phyloP scores from a whole-genome alignment of 1,140 invertebrate species.

The Trinorchestia longiramus region DNA sequence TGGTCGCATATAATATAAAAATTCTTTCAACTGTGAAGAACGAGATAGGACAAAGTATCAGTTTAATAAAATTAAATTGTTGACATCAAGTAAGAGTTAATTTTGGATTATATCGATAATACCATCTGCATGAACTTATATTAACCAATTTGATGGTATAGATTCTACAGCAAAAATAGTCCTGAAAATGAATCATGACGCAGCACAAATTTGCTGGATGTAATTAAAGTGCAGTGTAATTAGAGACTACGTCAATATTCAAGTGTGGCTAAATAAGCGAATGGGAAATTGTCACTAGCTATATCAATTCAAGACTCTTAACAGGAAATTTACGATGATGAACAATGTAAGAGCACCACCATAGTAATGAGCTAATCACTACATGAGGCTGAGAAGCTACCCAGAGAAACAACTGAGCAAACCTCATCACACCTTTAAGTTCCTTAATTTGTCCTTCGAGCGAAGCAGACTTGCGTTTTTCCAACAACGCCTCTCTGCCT shows the following conservation, averaged over 20 bases:
- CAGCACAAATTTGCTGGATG: neutral
- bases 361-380: neutral
- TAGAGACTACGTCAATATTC: neutral
- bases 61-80: too few species aligned
- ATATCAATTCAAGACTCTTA: neutral
- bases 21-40: too few species aligned
- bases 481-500: neutral
- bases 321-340: neutral
- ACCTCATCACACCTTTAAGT: slow-evolving; percentile 57
- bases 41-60: too few species aligned
- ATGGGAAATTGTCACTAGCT: neutral
- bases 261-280: neutral
- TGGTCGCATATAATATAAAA: too few species aligned
- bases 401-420: neutral
- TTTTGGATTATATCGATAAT: too few species aligned
- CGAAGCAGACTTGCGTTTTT: slow-evolving; percentile 47
- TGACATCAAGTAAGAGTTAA: too few species aligned
- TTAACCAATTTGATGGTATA: neutral
- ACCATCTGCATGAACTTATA: too few species aligned
- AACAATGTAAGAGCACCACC: neutral
- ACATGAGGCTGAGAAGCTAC: neutral
- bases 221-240: neutral
- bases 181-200: neutral
- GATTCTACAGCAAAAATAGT: neutral
- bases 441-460: slow-evolving; percentile 62